Conservation (phyloP, 2,888 invertebrate genomes). For the Noctua janthe region DNA sequence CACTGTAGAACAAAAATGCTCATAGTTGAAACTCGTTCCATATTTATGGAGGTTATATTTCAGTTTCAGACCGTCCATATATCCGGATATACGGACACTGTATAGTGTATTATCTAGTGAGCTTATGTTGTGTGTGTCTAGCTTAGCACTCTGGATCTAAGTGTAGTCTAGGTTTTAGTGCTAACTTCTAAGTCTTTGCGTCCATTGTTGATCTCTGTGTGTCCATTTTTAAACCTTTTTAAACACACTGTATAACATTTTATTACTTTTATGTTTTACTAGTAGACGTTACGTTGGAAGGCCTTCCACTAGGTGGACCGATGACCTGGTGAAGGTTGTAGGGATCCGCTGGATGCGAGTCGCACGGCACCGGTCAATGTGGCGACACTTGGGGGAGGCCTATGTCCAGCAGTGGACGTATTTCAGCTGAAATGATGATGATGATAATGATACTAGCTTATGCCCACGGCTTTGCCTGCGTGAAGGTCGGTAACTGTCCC, state of each 20-base stretch:
- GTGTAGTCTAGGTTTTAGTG: constrained; percentile 13
- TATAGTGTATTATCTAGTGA: constrained; percentile 27
- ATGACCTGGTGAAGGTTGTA: too few relatives aligned
- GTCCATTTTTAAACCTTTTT: neutral
- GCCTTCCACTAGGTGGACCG: too few relatives aligned
- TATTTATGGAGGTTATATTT: constrained; percentile 66
- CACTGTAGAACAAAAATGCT: constrained; percentile 25
- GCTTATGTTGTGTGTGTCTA: constrained; percentile 40
- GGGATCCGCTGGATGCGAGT: too few relatives aligned
- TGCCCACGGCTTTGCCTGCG: too few relatives aligned
- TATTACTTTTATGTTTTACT: too few relatives aligned
- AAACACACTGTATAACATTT: neutral
- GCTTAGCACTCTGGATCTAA: constrained; percentile 28
- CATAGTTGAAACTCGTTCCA: constrained; percentile 54
- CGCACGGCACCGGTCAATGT: too few relatives aligned
- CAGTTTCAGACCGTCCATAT: constrained; percentile 39
- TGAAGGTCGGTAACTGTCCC: too few relatives aligned
- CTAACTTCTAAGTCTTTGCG: constrained; percentile 3
- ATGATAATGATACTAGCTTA: too few relatives aligned
- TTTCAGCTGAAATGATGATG: too few relatives aligned
- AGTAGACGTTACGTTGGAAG: too few relatives aligned
- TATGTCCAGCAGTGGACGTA: too few relatives aligned
- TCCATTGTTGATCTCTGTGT: constrained; percentile 11
- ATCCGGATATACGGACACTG: constrained; percentile 27
- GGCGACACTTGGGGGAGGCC: too few relatives aligned